Evolutionary conservation across 2,113 vertebrate species (phyloP).

Genomic region (Vulpes ferrilata): DNA sequence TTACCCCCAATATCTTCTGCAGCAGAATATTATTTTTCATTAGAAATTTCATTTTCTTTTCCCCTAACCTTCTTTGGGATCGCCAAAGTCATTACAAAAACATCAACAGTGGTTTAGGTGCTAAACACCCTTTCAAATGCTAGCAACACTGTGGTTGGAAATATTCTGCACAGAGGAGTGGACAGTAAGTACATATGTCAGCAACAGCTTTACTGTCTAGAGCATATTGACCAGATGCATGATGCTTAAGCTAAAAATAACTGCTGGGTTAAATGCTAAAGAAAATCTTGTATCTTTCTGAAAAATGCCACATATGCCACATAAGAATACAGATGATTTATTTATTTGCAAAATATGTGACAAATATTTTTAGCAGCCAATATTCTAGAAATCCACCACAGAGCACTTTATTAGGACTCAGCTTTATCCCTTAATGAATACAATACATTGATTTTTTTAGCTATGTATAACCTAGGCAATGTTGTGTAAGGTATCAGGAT

Average conservation of each 20-base stretch:
- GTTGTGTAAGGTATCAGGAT: not conserved
- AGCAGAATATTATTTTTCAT: not conserved
- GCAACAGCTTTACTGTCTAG: not conserved
- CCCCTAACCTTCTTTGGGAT: not conserved
- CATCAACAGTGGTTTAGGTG: not conserved
- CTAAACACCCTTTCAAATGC: not conserved
- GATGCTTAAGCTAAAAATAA: not conserved
- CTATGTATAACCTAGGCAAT: not conserved
- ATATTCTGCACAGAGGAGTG: not conserved
- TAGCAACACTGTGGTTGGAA: slow-evolving; percentile 31
- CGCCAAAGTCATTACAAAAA: not conserved
- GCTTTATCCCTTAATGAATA: not conserved
- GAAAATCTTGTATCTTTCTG: not conserved
- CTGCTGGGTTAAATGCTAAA: not conserved
- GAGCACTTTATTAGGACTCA: not conserved
- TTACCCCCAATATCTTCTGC: not conserved
- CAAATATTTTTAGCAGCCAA: not conserved
- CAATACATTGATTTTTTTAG: not conserved
- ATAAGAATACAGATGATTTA: not conserved
- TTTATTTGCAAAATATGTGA: not conserved
- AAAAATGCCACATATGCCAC: not conserved
- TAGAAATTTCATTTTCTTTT: not conserved
- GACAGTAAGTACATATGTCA: not conserved
- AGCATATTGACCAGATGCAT: not conserved
- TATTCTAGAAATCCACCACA: not conserved